Conservation (phyloP, 2,888 invertebrate species). For the Clanis bilineata region DNA sequence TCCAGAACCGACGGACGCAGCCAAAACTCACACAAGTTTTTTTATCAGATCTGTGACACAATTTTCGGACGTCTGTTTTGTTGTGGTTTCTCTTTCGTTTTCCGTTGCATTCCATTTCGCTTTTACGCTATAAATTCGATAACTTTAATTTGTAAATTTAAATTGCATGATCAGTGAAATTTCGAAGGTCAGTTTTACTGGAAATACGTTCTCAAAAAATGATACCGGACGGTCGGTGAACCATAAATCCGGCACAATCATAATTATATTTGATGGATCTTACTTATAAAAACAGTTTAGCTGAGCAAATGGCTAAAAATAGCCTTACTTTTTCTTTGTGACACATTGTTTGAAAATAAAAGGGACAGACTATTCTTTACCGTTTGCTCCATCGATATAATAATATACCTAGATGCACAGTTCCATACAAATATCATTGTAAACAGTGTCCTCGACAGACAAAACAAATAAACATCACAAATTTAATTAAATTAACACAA, state of each 20-base stretch:
- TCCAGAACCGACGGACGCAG: slow-evolving; percentile 44
- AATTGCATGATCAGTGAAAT: not conserved
- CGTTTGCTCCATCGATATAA: no score
- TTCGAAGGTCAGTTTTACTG: not conserved
- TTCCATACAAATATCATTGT: no score
- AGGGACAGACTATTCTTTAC: no score
- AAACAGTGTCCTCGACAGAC: no score
- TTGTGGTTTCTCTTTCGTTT: slow-evolving; percentile 31
- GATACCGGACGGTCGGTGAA: not conserved
- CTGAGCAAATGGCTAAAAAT: no score
- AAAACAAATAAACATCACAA: no score
- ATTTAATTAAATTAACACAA: no score
- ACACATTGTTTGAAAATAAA: no score
- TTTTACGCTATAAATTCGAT: slow-evolving; percentile 6
- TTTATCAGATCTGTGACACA: slow-evolving; percentile 34
- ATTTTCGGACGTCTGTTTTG: slow-evolving; percentile 29
- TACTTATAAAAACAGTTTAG: no score
- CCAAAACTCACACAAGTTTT: slow-evolving; percentile 34
- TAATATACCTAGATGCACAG: no score
- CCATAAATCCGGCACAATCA: not conserved
- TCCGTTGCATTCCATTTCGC: slow-evolving; percentile 10
- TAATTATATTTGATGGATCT: not conserved
- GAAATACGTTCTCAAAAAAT: not conserved
- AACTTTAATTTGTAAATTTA: slow-evolving; percentile 1
- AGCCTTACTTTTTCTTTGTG: no score